phyloP scores from a whole-genome alignment of 2,113 vertebrate species.

The Aphyosemion australe region DNA sequence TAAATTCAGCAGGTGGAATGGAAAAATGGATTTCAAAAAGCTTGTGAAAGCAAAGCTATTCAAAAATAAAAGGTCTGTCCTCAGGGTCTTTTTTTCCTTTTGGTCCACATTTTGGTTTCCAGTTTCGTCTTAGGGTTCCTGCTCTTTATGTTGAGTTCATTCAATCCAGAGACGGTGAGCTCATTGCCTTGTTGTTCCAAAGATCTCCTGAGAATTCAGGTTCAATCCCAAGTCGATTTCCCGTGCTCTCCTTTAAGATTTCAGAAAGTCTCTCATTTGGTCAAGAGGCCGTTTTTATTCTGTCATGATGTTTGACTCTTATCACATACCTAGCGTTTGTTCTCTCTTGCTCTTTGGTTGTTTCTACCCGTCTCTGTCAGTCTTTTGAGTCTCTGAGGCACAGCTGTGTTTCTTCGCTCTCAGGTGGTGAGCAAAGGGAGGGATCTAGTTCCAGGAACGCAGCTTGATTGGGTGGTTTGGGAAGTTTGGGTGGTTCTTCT shows the following conservation, averaged over 20 bases:
- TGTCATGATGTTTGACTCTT: conserved; percentile 16
- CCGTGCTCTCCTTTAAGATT: conserved; percentile 1
- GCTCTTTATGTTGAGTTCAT: conserved; percentile 44
- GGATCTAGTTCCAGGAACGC: conserved; percentile 58
- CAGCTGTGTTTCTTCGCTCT: conserved; percentile 63
- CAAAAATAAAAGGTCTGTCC: conserved; percentile 14
- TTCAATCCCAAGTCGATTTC: conserved; percentile 15
- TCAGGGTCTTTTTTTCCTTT: conserved; percentile 29
- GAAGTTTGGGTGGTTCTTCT: conserved; percentile 69
- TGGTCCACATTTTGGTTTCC: conserved; percentile 39
- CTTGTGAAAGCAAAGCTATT: not conserved
- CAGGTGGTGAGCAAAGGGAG: conserved; percentile 73
- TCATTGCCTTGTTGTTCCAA: conserved; percentile 53
- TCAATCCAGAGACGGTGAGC: conserved; percentile 49
- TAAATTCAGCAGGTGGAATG: not conserved
- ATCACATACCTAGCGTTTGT: conserved; percentile 8
- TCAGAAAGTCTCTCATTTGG: not conserved
- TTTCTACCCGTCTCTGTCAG: conserved; percentile 25
- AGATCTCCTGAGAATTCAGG: conserved; percentile 41
- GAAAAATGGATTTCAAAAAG: no score
- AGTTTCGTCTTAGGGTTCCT: conserved; percentile 31
- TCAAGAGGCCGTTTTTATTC: conserved; percentile 12
- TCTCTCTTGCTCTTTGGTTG: conserved; percentile 42
- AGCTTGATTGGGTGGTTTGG: conserved; percentile 73
- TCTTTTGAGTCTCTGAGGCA: conserved; percentile 54